These are phyloP conservation scores for Ceyx erithaca DNA, from an alignment of 2,797 vertebrate species.

Conservation along the genomic window DNA sequence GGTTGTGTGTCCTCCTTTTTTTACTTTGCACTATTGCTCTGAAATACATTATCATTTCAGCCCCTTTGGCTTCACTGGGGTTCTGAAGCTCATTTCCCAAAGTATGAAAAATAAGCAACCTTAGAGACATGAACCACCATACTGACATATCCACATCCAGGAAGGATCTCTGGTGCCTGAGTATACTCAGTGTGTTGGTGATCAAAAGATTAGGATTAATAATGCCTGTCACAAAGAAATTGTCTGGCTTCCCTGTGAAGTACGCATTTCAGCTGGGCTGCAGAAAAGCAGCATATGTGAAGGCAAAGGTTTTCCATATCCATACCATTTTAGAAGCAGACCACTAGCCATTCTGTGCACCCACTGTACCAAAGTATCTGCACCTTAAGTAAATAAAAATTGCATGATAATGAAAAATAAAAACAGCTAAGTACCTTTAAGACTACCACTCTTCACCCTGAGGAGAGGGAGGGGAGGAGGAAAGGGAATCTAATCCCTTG, in stretches of 20 bases:
- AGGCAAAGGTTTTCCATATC: neutral
- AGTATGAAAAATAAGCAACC: neutral
- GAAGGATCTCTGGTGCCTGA: neutral
- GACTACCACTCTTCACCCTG: neutral
- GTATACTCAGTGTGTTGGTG: neutral
- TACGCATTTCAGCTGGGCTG: rapidly evolving
- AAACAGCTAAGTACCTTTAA: neutral
- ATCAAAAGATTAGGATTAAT: neutral
- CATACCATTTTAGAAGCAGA: neutral
- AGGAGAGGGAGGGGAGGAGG: neutral
- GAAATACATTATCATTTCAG: neutral
- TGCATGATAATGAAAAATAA: neutral
- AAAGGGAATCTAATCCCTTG: neutral
- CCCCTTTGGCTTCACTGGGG: neutral
- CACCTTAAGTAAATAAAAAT: constrained; percentile 4
- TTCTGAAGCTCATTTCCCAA: neutral
- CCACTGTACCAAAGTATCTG: neutral
- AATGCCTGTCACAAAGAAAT: neutral
- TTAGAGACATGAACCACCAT: neutral
- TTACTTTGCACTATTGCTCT: neutral
- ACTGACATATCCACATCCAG: neutral
- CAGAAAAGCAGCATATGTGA: neutral
- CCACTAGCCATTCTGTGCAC: neutral
- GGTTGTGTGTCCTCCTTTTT: neutral
- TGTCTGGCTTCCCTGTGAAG: neutral